These are phyloP conservation scores for Euzophera pinguis DNA, from an alignment of 2,888 invertebrate genomes.

Conservation along the genomic window DNA sequence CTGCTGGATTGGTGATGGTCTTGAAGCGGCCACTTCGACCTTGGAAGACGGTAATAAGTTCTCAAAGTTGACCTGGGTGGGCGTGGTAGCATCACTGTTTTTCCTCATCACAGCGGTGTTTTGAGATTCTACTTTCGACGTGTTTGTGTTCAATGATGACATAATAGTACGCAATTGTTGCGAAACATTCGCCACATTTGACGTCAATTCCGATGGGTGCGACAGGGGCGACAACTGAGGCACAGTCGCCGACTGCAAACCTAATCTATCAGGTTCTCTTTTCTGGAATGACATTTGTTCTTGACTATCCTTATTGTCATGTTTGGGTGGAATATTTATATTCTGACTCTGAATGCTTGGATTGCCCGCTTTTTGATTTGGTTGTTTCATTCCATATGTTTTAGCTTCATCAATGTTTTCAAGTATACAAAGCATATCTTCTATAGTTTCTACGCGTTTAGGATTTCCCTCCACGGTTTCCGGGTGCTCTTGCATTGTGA, in stretches of 20 bases:
- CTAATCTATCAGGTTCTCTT: constrained; percentile 55
- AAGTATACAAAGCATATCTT: constrained; percentile 85
- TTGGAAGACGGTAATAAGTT: constrained; percentile 73
- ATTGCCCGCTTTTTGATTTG: constrained; percentile 33
- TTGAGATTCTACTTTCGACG: constrained; percentile 74
- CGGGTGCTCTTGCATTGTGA: constrained; percentile 80
- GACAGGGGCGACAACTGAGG: constrained; percentile 86
- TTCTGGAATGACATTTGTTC: constrained; percentile 51
- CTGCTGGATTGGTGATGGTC: constrained; percentile 62
- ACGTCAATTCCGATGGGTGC: constrained; percentile 85
- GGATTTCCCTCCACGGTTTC: constrained; percentile 75
- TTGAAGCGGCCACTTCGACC: constrained; percentile 62
- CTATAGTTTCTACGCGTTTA: constrained; percentile 82
- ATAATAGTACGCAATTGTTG: constrained; percentile 84
- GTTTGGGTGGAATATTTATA: constrained; percentile 32
- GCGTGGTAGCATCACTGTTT: constrained; percentile 55
- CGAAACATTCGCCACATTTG: constrained; percentile 85
- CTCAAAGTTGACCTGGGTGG: constrained; percentile 75
- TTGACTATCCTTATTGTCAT: constrained; percentile 45
- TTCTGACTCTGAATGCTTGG: constrained; percentile 35
- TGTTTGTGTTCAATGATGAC: constrained; percentile 79
- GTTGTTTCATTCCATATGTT: constrained; percentile 50
- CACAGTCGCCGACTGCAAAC: constrained; percentile 73
- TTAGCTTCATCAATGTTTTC: constrained; percentile 80
- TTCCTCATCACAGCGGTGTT: constrained; percentile 70